Conservation (phyloP, 2,888 invertebrate genomes). For the Heliconius aoede region DNA sequence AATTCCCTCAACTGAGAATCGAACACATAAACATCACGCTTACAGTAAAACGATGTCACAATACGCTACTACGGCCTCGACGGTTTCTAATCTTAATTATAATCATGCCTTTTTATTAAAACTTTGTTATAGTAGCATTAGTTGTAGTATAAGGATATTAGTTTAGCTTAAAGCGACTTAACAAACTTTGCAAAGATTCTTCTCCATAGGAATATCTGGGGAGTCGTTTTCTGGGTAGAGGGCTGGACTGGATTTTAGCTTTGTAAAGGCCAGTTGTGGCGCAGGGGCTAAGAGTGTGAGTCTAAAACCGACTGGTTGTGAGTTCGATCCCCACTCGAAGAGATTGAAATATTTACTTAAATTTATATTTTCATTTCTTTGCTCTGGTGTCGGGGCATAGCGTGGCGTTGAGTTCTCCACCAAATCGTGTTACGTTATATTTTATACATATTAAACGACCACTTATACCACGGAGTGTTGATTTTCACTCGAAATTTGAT, state of each 20-base stretch:
- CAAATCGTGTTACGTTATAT: conserved; percentile 7
- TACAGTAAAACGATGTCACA: neutral
- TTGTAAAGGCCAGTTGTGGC: no score
- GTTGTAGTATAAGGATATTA: neutral
- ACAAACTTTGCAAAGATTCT: neutral
- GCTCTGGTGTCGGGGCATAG: no score
- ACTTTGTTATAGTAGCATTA: neutral
- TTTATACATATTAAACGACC: neutral
- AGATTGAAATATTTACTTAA: no score
- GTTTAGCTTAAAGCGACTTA: neutral
- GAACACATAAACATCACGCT: neutral
- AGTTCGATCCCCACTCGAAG: no score
- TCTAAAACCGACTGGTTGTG: no score
- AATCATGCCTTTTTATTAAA: neutral
- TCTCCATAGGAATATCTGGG: no score
- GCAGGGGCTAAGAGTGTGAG: no score
- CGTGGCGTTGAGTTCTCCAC: no score
- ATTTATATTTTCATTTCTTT: no score
- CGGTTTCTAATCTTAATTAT: neutral
- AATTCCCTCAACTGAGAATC: neutral
- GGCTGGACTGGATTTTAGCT: no score
- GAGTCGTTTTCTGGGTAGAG: no score
- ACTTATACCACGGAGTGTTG: neutral
- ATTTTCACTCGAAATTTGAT: conserved; percentile 17
- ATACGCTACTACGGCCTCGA: neutral